A percentile compares a stretch with the other conserved stretches of the same genome.
These are phyloP conservation scores for Alentia gelatinosa DNA, from an alignment of 2,888 invertebrate species.

Conservation along the genomic window DNA sequence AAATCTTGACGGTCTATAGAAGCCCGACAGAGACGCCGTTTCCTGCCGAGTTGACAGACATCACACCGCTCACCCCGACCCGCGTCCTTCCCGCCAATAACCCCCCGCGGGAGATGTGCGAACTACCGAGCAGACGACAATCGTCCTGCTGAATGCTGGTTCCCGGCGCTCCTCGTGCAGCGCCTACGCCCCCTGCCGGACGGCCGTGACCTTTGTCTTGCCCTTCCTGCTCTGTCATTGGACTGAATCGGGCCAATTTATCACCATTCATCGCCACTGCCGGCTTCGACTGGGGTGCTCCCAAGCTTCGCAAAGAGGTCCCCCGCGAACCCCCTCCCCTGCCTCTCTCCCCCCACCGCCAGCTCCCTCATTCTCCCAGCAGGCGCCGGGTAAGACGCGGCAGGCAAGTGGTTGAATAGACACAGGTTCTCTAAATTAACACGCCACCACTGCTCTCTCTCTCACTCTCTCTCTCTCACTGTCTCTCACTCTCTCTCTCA, in stretches of 20 bases:
- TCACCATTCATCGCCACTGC: constrained; percentile 20
- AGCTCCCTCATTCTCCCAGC: too few relatives aligned
- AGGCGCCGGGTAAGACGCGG: too few relatives aligned
- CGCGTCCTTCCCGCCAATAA: neutral
- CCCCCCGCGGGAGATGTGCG: neutral
- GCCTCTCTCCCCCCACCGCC: too few relatives aligned
- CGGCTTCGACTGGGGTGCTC: too few relatives aligned
- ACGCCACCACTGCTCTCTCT: neutral
- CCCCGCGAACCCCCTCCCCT: too few relatives aligned
- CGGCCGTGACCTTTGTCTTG: constrained; percentile 14
- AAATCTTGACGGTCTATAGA: too few relatives aligned
- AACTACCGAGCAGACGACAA: neutral
- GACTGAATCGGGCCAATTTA: constrained; percentile 16
- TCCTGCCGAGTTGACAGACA: neutral
- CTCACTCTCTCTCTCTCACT: neutral
- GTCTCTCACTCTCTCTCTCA: neutral
- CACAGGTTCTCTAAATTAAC: neutral
- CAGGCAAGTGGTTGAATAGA: too few relatives aligned
- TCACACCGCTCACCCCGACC: neutral
- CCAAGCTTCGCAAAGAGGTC: too few relatives aligned
- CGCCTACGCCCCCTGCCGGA: neutral
- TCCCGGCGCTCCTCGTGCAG: neutral
- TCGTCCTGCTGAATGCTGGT: neutral
- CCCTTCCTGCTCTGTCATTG: neutral
- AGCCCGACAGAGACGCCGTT: too few relatives aligned